Percentiles rank a stretch among this genome's conserved stretches.
These are phyloP conservation scores for Zygogramma bicolorata DNA, from an alignment of 2,888 invertebrate genomes.

Conservation along the genomic window DNA sequence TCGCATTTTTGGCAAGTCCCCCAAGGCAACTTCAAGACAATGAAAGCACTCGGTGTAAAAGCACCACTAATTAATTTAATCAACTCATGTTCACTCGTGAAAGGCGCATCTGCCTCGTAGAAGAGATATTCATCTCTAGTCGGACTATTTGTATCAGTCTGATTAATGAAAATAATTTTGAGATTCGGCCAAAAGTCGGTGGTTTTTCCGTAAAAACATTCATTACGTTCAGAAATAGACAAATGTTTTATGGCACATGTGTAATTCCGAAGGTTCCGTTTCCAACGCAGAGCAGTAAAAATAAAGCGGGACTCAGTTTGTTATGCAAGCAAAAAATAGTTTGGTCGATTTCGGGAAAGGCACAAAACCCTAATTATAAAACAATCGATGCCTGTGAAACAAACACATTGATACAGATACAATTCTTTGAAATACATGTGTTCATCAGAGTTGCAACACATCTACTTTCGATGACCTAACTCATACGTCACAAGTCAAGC, in stretches of 20 bases:
- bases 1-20: neutral
- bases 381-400: too few species aligned
- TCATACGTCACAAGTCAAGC: too few species aligned
- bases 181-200: slow-evolving; percentile 43
- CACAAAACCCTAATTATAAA: too few species aligned
- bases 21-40: neutral
- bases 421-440: too few species aligned
- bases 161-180: slow-evolving; percentile 46
- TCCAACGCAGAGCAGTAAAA: slow-evolving; percentile 32
- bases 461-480: too few species aligned
- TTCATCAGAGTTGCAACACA: too few species aligned
- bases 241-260: slow-evolving; percentile 29
- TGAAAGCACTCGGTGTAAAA: slow-evolving; percentile 1
- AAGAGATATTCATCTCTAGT: slow-evolving; percentile 26
- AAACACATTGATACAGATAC: too few species aligned
- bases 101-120: slow-evolving; percentile 20
- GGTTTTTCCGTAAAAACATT: slow-evolving; percentile 40
- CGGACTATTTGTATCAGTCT: slow-evolving; percentile 29
- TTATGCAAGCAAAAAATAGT: neutral
- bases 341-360: neutral
- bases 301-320: slow-evolving; percentile 21
- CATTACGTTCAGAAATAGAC: slow-evolving; percentile 31
- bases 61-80: slow-evolving; percentile 13
- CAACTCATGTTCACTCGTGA: slow-evolving; percentile 13
- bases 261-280: slow-evolving; percentile 27